These are phyloP conservation scores for Aphelocoma coerulescens DNA, from an alignment of 2,113 vertebrate species.

Conservation along the genomic window DNA sequence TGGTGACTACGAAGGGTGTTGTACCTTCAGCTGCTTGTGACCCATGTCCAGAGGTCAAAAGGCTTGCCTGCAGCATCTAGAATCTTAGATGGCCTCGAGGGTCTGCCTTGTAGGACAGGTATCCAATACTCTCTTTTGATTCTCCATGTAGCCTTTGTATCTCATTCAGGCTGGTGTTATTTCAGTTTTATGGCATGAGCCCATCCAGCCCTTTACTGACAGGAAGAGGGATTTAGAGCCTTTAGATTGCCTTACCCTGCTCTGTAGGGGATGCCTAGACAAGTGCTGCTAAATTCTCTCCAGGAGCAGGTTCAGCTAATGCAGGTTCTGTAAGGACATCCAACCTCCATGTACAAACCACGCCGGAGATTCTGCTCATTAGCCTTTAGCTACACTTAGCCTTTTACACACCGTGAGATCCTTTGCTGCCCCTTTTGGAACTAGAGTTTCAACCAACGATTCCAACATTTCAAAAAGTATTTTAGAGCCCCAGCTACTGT, in stretches of 20 bases:
- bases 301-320: background rate
- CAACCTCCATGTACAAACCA: background rate
- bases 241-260: background rate
- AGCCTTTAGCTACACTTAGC: background rate
- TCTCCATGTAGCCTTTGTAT: background rate
- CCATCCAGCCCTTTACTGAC: background rate
- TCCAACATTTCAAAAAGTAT: background rate
- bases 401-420: background rate
- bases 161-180: background rate
- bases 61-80: background rate
- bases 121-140: background rate
- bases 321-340: background rate
- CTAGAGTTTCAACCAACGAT: background rate
- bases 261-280: background rate
- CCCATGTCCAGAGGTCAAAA: background rate
- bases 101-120: background rate
- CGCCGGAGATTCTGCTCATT: background rate
- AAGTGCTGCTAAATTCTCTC: background rate
- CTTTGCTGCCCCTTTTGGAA: background rate
- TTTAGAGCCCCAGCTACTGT: background rate
- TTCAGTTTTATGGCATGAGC: background rate
- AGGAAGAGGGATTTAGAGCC: background rate
- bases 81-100: accelerated
- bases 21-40: background rate
- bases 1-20: accelerated